Conservation (phyloP, 2,797 vertebrate genomes). For the Periparus ater region DNA sequence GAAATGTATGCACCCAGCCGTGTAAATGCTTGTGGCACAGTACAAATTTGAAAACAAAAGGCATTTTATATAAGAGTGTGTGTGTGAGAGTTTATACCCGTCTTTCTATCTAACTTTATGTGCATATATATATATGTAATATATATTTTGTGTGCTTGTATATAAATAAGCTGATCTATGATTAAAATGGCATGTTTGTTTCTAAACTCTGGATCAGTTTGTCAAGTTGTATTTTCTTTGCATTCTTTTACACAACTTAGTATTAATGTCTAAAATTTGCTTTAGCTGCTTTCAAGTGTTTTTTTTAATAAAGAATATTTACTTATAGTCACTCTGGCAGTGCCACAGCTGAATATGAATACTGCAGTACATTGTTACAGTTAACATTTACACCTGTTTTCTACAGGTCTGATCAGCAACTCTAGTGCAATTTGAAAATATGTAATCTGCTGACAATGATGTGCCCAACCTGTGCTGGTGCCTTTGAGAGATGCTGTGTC, state of each 20-base stretch:
- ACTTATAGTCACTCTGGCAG: not conserved
- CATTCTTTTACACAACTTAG: not conserved
- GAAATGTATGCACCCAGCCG: slow-evolving; percentile 9
- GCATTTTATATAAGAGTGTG: not conserved
- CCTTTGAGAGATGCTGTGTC: not conserved
- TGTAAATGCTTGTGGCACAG: slow-evolving; percentile 1
- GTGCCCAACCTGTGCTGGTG: not conserved
- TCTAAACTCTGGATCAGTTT: not conserved
- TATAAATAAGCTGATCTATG: not conserved
- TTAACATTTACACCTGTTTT: slow-evolving; percentile 12
- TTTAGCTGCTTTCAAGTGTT: not conserved
- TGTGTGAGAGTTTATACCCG: not conserved
- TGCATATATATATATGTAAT: not conserved
- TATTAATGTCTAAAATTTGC: not conserved
- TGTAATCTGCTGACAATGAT: not conserved
- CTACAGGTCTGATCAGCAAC: slow-evolving; percentile 2
- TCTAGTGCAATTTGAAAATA: slow-evolving; percentile 8
- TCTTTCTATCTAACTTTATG: not conserved
- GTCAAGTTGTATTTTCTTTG: not conserved
- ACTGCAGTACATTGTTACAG: not conserved
- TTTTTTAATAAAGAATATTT: not conserved
- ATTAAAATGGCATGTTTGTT: not conserved
- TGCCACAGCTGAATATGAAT: not conserved
- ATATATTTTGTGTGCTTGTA: not conserved
- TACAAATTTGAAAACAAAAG: slow-evolving; percentile 1